These are phyloP conservation scores for Orthonevra nobilis DNA, from an alignment of 2,888 invertebrate genomes.

Conservation along the genomic window DNA sequence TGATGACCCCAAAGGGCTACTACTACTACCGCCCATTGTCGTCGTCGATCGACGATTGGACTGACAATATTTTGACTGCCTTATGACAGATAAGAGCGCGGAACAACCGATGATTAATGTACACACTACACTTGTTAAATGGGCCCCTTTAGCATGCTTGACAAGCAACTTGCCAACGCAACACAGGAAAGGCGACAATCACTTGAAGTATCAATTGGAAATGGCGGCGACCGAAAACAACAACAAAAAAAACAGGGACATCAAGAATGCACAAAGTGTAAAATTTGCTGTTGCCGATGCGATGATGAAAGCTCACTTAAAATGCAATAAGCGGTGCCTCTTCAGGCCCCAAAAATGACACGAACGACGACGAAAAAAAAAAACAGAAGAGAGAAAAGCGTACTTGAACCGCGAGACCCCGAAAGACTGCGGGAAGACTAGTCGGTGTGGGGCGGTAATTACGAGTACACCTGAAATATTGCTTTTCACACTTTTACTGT, in stretches of 20 bases:
- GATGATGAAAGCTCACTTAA: constrained; percentile 56
- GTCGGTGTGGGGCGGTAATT: constrained; percentile 50
- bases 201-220: constrained; percentile 24
- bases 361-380: not conserved
- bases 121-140: constrained; percentile 65
- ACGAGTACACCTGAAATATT: constrained; percentile 70
- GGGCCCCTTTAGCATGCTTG: constrained; percentile 55
- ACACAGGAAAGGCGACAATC: constrained; percentile 18
- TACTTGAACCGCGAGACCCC: constrained; percentile 29
- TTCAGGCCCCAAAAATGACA: constrained; percentile 14
- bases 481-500: constrained; percentile 63
- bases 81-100: constrained; percentile 64
- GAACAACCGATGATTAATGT: constrained; percentile 55
- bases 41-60: not conserved
- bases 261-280: constrained; percentile 60
- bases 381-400: not conserved
- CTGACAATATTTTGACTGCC: constrained; percentile 60
- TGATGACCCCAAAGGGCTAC: constrained; percentile 62
- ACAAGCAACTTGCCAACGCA: constrained; percentile 54
- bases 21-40: constrained; percentile 3
- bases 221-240: not conserved
- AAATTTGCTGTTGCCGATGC: constrained; percentile 29
- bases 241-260: constrained; percentile 20
- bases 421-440: constrained; percentile 20
- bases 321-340: constrained; percentile 59